A percentile compares a stretch with the other conserved stretches of the same genome.
phyloP scores from a whole-genome alignment of 2,797 vertebrate genomes.

The Halcyon leucocephala region DNA sequence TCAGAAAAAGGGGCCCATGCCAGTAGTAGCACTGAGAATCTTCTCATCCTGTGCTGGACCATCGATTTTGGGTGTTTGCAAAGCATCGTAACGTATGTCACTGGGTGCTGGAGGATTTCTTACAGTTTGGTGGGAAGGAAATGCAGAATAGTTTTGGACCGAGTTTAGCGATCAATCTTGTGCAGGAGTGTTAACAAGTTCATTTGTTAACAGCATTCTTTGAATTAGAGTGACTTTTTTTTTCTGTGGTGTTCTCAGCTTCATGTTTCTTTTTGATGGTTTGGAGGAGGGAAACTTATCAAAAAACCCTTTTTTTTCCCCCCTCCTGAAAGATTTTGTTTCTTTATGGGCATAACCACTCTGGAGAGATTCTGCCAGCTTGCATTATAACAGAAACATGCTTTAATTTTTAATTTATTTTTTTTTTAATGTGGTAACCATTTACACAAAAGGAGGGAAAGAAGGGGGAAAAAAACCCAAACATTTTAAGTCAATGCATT shows the following conservation, averaged over 20 bases:
- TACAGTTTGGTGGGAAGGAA: background rate
- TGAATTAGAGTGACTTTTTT: background rate
- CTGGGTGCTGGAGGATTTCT: background rate
- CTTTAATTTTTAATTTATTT: background rate
- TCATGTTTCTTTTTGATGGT: background rate
- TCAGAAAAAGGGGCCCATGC: background rate
- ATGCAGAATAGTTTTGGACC: background rate
- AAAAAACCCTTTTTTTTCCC: background rate
- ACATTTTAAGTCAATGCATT: background rate
- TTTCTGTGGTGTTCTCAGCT: background rate
- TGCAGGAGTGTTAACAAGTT: background rate
- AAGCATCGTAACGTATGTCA: background rate
- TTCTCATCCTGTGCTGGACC: background rate
- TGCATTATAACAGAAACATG: background rate
- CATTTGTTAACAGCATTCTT: background rate
- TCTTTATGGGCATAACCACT: background rate
- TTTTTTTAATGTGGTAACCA: background rate
- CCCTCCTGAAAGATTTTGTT: background rate
- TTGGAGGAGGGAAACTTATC: background rate
- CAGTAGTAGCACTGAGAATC: background rate
- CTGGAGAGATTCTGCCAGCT: background rate
- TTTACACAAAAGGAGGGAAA: background rate
- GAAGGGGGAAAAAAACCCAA: fast-evolving
- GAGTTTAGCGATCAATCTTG: background rate
- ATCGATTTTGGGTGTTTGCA: background rate